phyloP scores from a whole-genome alignment of 2,888 invertebrate genomes.

The Rotaria magnacalcarata region DNA sequence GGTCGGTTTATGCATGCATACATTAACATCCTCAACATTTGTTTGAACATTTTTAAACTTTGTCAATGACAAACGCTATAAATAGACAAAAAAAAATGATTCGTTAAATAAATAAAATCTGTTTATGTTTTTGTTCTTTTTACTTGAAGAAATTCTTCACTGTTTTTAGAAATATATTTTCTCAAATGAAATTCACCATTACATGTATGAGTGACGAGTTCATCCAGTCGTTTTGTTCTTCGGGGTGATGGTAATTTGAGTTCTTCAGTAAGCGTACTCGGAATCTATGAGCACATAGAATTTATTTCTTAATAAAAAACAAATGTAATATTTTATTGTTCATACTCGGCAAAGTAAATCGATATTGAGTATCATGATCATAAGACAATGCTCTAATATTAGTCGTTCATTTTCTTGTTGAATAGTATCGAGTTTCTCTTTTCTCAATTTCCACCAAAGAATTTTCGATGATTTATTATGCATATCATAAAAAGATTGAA shows the following conservation, averaged over 20 bases:
- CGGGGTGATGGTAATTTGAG: neutral
- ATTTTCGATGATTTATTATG: neutral
- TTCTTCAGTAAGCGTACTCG: neutral
- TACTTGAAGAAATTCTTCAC: conserved; percentile 36
- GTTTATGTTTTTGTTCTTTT: neutral
- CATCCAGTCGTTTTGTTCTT: neutral
- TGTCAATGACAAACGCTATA: neutral
- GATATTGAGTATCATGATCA: conserved; percentile 20
- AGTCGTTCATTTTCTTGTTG: conserved; percentile 25
- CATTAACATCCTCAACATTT: neutral
- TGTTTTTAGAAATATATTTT: neutral
- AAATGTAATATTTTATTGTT: no score
- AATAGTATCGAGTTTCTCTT: neutral
- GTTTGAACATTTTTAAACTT: conserved; percentile 7
- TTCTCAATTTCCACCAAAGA: neutral
- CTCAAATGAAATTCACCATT: conserved; percentile 1
- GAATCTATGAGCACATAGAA: neutral
- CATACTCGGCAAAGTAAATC: conserved; percentile 24
- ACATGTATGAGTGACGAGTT: neutral
- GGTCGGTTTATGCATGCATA: neutral
- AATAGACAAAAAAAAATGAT: neutral
- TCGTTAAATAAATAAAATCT: neutral
- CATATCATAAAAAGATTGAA: conserved; percentile 30
- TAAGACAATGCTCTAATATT: neutral
- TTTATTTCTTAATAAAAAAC: no score